phyloP scores from a whole-genome alignment of 2,113 vertebrate genomes.

The Xenopus borealis region DNA sequence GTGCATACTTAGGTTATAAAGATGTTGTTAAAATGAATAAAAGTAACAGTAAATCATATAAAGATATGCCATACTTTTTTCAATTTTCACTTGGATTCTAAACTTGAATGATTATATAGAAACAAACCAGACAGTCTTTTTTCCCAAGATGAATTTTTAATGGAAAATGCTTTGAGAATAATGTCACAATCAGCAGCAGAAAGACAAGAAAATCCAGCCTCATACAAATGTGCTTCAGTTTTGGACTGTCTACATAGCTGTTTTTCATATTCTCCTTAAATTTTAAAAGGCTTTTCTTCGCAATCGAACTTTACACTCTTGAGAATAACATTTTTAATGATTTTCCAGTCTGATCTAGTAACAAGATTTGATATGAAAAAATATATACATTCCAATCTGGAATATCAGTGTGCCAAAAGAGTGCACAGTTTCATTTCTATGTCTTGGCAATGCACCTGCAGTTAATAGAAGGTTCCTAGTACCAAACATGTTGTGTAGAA shows the following conservation, averaged over 20 bases:
- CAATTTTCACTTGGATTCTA: too few species aligned
- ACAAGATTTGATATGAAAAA: slow-evolving; percentile 49
- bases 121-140: too few species aligned
- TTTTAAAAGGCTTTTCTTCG: slow-evolving; percentile 27
- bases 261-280: slow-evolving; percentile 23
- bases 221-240: too few species aligned
- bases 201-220: neutral
- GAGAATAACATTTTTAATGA: slow-evolving; percentile 50
- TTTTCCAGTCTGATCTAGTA: slow-evolving; percentile 59
- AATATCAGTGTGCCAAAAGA: slow-evolving; percentile 35
- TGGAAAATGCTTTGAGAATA: too few species aligned
- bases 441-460: slow-evolving; percentile 48
- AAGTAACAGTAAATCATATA: too few species aligned
- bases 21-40: too few species aligned
- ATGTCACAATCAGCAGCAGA: too few species aligned
- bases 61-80: too few species aligned
- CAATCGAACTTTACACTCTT: slow-evolving; percentile 41
- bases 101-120: too few species aligned
- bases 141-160: too few species aligned
- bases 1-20: too few species aligned
- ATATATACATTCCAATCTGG: neutral
- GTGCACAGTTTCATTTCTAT: slow-evolving; percentile 31
- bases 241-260: neutral
- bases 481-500: slow-evolving; percentile 9
- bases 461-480: slow-evolving; percentile 2